Base-by-base conservation (phyloP, 2,888 invertebrate species). In the Arrhopalites spinosus region DNA sequence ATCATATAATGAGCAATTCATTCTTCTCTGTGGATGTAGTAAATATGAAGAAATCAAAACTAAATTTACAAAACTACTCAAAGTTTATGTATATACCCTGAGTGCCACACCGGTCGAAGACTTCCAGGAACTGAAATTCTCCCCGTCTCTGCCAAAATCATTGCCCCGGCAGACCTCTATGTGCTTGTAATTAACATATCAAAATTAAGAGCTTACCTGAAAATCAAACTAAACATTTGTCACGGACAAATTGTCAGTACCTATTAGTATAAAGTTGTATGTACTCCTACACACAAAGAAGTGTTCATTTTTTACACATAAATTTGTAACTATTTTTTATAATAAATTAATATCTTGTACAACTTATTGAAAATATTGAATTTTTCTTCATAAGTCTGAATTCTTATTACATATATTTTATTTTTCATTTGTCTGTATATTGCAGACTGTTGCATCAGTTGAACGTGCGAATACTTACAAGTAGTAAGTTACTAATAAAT, bases 11-110 rank as follows among this genome's bases (percentile, higher is more conserved):
- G 25, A 61, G 27, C 69, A 74, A 45, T 13, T 56, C 17, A 47
- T 87, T 0, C 84, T 85, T 78, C 83, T 87, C n/a, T 85, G 86
- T 1, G 84, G 82, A 68, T 85, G 84, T 11, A 78, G 81, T n/a
- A 83, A 86, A 68, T 74, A 86, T 36, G 78, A 76, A 1, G 30
- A 74, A 8, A 83, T 84, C 0, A 85, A 84, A 78, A 56, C 84
- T 17, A 85, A 85, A 63, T 86, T 85, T 72, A 75, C 78, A 0
- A 83, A 82, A 71, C 80, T 87, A 15, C 81, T 84, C 29, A 86
- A 86, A 0, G 84, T 87, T 74, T 87, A 87, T 78, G 77, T 87
- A 43, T 87, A 87, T 75, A 86, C 87, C 68, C 73, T 87, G 29
- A 75, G 73, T 61, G 11, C 72, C 5, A 20, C 25, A 27, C 61